A percentile compares a stretch with the other conserved stretches of the same genome.
These are phyloP conservation scores for Noctuana brunneofusca DNA, from an alignment of 2,888 invertebrate species.

Conservation along the genomic window DNA sequence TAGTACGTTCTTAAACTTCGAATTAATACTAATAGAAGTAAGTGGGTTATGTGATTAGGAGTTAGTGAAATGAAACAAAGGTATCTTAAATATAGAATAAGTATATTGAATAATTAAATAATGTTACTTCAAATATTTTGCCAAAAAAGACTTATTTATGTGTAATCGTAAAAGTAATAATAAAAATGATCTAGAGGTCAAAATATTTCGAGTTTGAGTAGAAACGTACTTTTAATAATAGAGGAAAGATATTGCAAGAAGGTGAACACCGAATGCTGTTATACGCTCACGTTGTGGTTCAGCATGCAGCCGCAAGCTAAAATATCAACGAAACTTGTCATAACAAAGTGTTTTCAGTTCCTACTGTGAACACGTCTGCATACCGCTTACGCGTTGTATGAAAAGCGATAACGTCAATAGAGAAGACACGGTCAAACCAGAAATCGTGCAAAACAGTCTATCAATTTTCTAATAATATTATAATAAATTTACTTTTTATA, in stretches of 20 bases:
- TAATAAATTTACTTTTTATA: constrained; percentile 57
- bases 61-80: constrained; percentile 63
- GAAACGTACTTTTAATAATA: constrained; percentile 61
- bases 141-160: constrained; percentile 79
- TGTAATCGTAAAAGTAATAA: constrained; percentile 79
- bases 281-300: constrained; percentile 50
- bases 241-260: constrained; percentile 60
- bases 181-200: constrained; percentile 75
- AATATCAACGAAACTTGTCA: constrained; percentile 57
- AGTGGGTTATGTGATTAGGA: background rate
- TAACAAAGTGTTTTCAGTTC: constrained; percentile 62
- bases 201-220: constrained; percentile 75
- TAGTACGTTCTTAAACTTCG: no score
- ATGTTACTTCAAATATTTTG: constrained; percentile 81
- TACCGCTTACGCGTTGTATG: no score
- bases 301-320: constrained; percentile 46
- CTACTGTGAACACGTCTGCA: constrained; percentile 6
- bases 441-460: constrained; percentile 79
- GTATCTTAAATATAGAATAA: constrained; percentile 79
- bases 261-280: constrained; percentile 53
- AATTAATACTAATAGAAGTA: no score
- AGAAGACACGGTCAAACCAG: constrained; percentile 58
- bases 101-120: constrained; percentile 84
- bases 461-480: constrained; percentile 66
- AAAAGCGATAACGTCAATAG: constrained; percentile 52